Percentiles rank a stretch among this genome's conserved stretches.
These are phyloP conservation scores for Chaenodraco wilsoni DNA, from an alignment of 2,797 vertebrate species.

Conservation along the genomic window DNA sequence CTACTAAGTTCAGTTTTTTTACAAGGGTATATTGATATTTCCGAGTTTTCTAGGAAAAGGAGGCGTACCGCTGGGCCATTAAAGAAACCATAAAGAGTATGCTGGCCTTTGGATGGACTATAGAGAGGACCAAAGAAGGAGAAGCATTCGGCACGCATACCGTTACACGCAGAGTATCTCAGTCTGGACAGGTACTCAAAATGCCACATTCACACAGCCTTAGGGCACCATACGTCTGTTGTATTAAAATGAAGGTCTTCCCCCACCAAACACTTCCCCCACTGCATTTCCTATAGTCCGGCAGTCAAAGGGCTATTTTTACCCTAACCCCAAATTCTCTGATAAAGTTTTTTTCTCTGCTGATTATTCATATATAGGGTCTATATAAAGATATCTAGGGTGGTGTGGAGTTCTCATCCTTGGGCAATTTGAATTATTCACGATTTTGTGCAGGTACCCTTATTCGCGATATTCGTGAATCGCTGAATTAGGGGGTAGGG, in stretches of 20 bases:
- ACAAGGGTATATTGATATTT: neutral
- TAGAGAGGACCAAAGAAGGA: constrained; percentile 91
- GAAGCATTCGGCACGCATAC: constrained; percentile 87
- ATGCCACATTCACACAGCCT: neutral
- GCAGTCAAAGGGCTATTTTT: too few species aligned
- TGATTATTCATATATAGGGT: too few species aligned
- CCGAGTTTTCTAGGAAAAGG: constrained; percentile 89
- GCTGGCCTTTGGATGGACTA: constrained; percentile 93
- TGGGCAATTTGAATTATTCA: too few species aligned
- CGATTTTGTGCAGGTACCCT: too few species aligned
- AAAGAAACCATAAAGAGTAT: constrained; percentile 95
- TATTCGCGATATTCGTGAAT: too few species aligned
- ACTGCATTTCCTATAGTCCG: neutral
- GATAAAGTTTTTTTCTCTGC: too few species aligned
- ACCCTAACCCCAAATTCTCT: too few species aligned
- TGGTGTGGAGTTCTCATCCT: too few species aligned
- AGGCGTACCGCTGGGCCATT: constrained; percentile 92
- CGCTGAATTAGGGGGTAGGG: too few species aligned
- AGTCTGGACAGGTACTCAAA: constrained; percentile 89
- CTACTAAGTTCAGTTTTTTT: neutral
- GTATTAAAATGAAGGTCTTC: neutral
- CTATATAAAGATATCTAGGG: too few species aligned
- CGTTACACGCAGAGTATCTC: constrained; percentile 87
- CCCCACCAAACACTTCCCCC: neutral
- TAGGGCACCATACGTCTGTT: neutral